Evolutionary conservation across 1,140 invertebrate species (phyloP).

Genomic region (Portunus trituberculatus): DNA sequence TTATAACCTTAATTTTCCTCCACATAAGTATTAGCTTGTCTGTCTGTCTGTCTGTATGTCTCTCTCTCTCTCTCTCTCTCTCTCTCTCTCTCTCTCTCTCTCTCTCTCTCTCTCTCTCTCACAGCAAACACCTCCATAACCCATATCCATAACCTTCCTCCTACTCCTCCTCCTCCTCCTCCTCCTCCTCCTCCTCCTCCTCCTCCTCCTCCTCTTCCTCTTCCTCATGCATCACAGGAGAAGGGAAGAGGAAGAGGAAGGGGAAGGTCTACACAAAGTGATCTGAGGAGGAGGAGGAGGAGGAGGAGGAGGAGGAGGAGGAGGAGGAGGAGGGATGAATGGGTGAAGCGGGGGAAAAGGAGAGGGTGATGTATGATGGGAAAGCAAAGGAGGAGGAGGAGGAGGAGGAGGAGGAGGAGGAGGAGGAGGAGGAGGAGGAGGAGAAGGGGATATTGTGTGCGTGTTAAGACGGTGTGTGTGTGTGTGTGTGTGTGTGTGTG

Average conservation of each 20-base stretch:
- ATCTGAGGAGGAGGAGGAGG: background rate
- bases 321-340: background rate
- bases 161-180: background rate
- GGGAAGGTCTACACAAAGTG: background rate
- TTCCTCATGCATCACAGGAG: background rate
- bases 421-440: slow-evolving; percentile 4
- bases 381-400: background rate
- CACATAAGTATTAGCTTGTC: background rate
- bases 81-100: slow-evolving; percentile 42
- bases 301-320: background rate
- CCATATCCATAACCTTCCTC: background rate
- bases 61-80: slow-evolving; percentile 46
- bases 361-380: background rate
- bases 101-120: slow-evolving; percentile 40
- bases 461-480: no score
- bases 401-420: background rate
- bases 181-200: background rate
- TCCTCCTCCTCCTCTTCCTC: background rate
- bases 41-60: background rate
- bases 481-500: no score
- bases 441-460: background rate
- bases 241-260: background rate
- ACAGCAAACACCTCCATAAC: slow-evolving; percentile 9
- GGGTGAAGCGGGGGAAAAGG: background rate
- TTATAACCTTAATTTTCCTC: slow-evolving; percentile 3